Base-by-base conservation (phyloP, 2,797 vertebrate species). In the Scyliorhinus canicula region DNA sequence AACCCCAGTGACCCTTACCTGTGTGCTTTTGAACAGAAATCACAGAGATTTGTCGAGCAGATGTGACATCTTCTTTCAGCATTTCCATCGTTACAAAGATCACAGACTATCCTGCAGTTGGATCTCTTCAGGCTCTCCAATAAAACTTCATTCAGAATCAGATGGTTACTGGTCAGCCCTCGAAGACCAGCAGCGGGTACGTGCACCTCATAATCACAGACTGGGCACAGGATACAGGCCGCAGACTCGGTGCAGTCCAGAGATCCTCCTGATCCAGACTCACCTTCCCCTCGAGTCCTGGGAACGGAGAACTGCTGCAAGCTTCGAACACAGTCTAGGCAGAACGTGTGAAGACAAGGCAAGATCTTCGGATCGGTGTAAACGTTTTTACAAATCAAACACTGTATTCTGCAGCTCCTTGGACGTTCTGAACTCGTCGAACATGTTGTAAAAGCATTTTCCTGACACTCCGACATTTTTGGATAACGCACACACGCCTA, bases 1-100 rank as follows among this genome's bases (percentile, higher is more conserved):
- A 40, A 55, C 21, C 44, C 95, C 93, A 69, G 40, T 95, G 94
- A 88, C 35, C 50, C 96, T 96, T 96, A 99, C 98, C 98, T 98
- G 97, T 99, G 99, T 0, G 98, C 98, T 97, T 98, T 98, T 96
- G 98, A 97, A 97, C 99, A 99, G 97, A 99, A 99, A 95, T 96
- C 98, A 96, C 98, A 99, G 79, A 99, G 97, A 96, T 97, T 97
- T 95, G 97, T 96, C 95, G 96, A 96, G 97, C 98, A 99, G 91
- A 98, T 98, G 95, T 98, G 97, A 96, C 98, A 99, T 69, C 98
- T 98, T 96, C 96, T 97, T 96, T 97, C 97, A 0, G 98, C 98
- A 93, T 96, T 96, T n/a, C 97, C 97, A 74, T 98, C 98, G 14
- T 97, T 97, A 96, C 99, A 99, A 95, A 99, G 97, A 96, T 99